Evolutionary conservation across 2,113 vertebrate species (phyloP).

Genomic region (Geococcyx californianus): DNA sequence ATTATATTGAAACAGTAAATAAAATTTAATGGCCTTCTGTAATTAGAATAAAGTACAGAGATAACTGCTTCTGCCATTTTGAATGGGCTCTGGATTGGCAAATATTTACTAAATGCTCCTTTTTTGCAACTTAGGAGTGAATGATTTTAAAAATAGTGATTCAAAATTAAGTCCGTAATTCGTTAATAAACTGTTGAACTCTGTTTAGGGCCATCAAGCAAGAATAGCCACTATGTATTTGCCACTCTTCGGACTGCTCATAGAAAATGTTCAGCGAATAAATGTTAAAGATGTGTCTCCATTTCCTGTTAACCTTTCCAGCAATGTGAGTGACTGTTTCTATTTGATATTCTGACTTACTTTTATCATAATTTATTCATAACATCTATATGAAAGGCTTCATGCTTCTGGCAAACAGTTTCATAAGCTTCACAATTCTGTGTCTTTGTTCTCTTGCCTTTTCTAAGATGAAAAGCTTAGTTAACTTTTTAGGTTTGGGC

Average conservation of each 20-base stretch:
- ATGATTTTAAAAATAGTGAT: neutral
- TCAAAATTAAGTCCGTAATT: neutral
- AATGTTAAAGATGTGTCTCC: slow-evolving; percentile 92
- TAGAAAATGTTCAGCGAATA: slow-evolving; percentile 94
- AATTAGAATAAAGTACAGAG: neutral
- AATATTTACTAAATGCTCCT: neutral
- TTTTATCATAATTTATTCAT: neutral
- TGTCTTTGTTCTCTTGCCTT: neutral
- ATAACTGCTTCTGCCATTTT: neutral
- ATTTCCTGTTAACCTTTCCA: slow-evolving; percentile 82
- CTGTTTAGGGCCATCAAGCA: slow-evolving; percentile 91
- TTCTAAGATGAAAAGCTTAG: neutral
- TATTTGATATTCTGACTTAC: neutral
- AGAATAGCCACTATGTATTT: slow-evolving; percentile 94
- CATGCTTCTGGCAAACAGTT: neutral
- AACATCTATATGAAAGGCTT: neutral
- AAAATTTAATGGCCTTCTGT: neutral
- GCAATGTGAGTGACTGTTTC: slow-evolving; percentile 77
- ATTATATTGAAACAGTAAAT: neutral
- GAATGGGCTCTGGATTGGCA: neutral
- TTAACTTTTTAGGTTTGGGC: neutral
- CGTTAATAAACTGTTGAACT: neutral
- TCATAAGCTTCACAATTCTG: neutral
- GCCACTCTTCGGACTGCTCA: slow-evolving; percentile 92
- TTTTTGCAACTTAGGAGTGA: neutral